These are phyloP conservation scores for Aplochiton taeniatus DNA, from an alignment of 2,797 vertebrate species.

Conservation along the genomic window DNA sequence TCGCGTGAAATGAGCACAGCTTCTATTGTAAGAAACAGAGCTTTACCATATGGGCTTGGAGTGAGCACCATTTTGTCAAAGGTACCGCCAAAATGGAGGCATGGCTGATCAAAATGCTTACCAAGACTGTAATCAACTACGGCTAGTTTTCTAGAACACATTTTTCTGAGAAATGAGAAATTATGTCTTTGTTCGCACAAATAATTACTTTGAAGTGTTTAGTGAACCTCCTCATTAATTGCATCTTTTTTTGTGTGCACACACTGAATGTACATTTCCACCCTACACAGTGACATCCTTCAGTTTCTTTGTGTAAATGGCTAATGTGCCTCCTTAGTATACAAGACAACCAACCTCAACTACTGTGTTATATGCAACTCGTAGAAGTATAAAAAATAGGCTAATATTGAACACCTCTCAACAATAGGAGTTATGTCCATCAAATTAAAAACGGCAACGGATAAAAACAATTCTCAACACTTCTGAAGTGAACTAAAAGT, in stretches of 20 bases:
- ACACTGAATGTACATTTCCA: background rate
- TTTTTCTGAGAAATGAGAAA: too few species aligned
- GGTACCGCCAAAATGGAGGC: too few species aligned
- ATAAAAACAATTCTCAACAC: conserved; percentile 52
- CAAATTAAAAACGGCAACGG: conserved; percentile 31
- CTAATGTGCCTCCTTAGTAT: conserved; percentile 24
- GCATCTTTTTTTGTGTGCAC: background rate
- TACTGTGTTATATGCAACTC: conserved; percentile 8
- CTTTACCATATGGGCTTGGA: too few species aligned
- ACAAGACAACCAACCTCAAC: conserved; percentile 34
- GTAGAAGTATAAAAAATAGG: conserved; percentile 38
- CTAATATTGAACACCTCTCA: conserved; percentile 38
- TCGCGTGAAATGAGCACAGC: background rate
- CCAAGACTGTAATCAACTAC: too few species aligned
- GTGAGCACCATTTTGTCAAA: too few species aligned
- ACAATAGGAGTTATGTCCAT: conserved; percentile 33
- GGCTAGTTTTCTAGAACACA: too few species aligned
- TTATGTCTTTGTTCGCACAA: too few species aligned
- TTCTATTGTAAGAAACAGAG: too few species aligned
- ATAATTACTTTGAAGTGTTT: too few species aligned
- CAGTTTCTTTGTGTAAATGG: conserved; percentile 28
- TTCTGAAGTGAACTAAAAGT: conserved; percentile 68
- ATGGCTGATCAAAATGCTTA: too few species aligned
- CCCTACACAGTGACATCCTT: conserved; percentile 4
- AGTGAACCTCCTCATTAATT: background rate